Conservation (phyloP, 2,797 vertebrate genomes). For the Cossypha polioptera region DNA sequence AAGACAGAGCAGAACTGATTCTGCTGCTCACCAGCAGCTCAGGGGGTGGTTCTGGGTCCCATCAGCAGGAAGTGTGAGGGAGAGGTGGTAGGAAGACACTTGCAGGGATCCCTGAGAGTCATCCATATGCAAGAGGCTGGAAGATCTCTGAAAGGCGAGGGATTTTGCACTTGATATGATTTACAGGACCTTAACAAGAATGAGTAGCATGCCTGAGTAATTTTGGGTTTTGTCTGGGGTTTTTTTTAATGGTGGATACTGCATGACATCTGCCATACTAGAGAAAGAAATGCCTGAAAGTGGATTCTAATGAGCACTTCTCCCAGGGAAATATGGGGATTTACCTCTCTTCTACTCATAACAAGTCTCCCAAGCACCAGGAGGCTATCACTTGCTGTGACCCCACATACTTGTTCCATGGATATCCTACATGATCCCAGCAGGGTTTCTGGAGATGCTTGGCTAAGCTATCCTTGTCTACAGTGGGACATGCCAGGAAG, state of each 20-base stretch:
- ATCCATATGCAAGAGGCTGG: background rate
- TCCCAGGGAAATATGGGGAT: background rate
- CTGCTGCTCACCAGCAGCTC: background rate
- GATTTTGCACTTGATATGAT: background rate
- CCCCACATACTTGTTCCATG: background rate
- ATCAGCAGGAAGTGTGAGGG: background rate
- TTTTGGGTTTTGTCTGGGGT: background rate
- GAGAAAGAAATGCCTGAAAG: background rate
- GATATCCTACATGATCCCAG: background rate
- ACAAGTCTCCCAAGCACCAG: background rate
- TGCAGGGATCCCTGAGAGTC: background rate
- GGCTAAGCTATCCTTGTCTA: background rate
- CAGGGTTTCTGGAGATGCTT: background rate
- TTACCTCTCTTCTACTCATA: background rate
- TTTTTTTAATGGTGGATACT: background rate
- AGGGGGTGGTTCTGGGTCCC: background rate
- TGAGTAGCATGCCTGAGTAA: background rate
- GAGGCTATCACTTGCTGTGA: background rate
- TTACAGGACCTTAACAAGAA: background rate
- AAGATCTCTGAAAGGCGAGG: background rate
- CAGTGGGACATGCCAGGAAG: background rate
- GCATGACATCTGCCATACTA: background rate
- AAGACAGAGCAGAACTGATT: background rate
- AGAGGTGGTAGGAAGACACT: background rate
- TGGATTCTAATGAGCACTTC: background rate